These are phyloP conservation scores for Hyperopisus bebe DNA, from an alignment of 2,113 vertebrate species.

Conservation along the genomic window DNA sequence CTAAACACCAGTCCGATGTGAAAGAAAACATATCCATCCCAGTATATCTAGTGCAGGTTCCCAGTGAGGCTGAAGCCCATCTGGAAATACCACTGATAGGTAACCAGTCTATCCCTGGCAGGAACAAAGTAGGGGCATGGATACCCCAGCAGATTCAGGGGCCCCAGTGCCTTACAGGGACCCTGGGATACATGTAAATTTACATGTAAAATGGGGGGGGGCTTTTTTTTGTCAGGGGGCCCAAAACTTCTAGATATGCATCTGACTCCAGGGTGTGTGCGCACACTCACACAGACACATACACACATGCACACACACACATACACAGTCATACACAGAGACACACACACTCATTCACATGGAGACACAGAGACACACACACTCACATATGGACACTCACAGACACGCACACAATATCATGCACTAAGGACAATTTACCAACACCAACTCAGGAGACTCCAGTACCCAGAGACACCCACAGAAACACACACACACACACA, in stretches of 20 bases:
- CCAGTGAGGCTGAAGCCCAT: background rate
- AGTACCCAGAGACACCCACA: background rate
- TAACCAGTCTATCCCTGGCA: background rate
- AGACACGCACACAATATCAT: background rate
- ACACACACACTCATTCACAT: background rate
- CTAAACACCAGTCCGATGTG: background rate
- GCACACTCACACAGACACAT: no score
- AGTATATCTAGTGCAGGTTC: background rate
- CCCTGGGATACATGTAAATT: no score
- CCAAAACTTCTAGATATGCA: no score
- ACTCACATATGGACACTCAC: background rate
- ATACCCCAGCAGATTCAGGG: no score
- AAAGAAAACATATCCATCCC: background rate
- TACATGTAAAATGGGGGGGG: no score
- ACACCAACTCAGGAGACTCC: background rate
- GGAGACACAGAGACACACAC: background rate
- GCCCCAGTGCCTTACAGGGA: background rate
- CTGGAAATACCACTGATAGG: background rate
- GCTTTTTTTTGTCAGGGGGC: no score
- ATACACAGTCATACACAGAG: no score
- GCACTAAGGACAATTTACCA: background rate
- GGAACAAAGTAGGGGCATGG: no score
- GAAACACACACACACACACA: background rate
- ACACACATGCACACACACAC: no score
- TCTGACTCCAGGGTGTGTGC: no score